A percentile compares a stretch with the other conserved stretches of the same genome.
phyloP scores from a whole-genome alignment of 2,113 vertebrate species.

The Neomonachus schauinslandi region DNA sequence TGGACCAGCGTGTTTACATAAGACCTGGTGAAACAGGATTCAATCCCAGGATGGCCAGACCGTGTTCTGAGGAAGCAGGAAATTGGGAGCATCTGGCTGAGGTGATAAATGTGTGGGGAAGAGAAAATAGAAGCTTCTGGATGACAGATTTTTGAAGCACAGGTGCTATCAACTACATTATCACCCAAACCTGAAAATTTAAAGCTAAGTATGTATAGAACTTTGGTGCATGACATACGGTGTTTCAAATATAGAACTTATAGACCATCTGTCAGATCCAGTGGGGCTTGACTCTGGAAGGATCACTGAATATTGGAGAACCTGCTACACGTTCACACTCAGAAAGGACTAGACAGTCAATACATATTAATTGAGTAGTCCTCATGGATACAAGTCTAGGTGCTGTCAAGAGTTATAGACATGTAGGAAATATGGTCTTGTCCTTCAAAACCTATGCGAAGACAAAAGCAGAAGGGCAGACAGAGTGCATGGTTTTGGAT shows the following conservation, averaged over 20 bases:
- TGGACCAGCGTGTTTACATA: slow-evolving; percentile 61
- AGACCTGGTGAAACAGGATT: slow-evolving; percentile 57
- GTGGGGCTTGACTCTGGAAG: slow-evolving; percentile 57
- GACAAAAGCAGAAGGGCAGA: neutral
- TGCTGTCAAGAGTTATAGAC: neutral
- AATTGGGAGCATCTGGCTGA: slow-evolving; percentile 72
- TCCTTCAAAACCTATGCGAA: neutral
- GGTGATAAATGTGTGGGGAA: slow-evolving; percentile 68
- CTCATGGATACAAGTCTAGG: neutral
- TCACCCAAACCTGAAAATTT: slow-evolving; percentile 71
- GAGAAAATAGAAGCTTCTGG: slow-evolving; percentile 78
- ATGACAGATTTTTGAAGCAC: slow-evolving; percentile 72
- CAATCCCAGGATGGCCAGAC: slow-evolving; percentile 61
- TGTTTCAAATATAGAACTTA: slow-evolving; percentile 78
- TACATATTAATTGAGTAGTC: slow-evolving; percentile 55
- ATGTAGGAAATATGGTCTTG: neutral
- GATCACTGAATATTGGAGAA: slow-evolving; percentile 57
- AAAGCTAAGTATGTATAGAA: slow-evolving; percentile 70
- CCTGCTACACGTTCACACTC: slow-evolving; percentile 53
- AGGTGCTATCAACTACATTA: slow-evolving; percentile 74
- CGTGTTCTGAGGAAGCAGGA: slow-evolving; percentile 72
- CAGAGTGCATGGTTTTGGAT: neutral
- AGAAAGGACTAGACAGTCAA: slow-evolving; percentile 60
- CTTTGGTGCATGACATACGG: slow-evolving; percentile 72
- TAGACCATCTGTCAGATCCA: slow-evolving; percentile 73